Percentiles rank a stretch among this genome's conserved stretches.
Evolutionary conservation across 2,797 vertebrate genomes (phyloP).

Genomic region (Xenopus petersii): DNA sequence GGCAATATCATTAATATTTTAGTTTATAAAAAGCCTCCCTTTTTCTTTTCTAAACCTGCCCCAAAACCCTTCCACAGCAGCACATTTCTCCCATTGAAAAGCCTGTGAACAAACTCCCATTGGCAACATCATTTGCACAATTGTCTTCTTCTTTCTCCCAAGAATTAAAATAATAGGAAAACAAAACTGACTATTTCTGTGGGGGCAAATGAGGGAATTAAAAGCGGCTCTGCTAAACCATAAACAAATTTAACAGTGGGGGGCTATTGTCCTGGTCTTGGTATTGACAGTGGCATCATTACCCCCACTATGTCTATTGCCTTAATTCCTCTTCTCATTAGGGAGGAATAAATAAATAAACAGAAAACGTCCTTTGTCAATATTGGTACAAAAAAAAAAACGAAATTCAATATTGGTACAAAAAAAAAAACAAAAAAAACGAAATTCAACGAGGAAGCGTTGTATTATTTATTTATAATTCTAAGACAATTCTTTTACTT

Average conservation of each 20-base stretch:
- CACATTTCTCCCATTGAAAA: constrained; percentile 49
- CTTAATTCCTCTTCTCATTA: neutral
- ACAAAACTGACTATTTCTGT: constrained; percentile 56
- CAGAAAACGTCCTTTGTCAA: too few species aligned
- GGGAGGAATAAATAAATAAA: too few species aligned
- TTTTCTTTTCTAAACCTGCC: neutral
- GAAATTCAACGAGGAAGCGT: too few species aligned
- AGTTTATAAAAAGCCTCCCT: neutral
- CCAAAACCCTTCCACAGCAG: constrained; percentile 24
- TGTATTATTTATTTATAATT: too few species aligned
- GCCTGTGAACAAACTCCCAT: constrained; percentile 53
- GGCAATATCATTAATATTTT: too few species aligned
- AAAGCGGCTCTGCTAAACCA: constrained; percentile 54
- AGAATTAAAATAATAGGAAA: constrained; percentile 43
- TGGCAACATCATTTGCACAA: constrained; percentile 49
- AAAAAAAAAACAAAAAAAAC: too few species aligned
- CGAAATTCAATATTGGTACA: too few species aligned
- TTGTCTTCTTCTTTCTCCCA: constrained; percentile 43
- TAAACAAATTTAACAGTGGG: constrained; percentile 55
- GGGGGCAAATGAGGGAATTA: constrained; percentile 57
- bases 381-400: too few species aligned
- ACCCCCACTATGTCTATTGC: constrained; percentile 37
- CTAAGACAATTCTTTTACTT: too few species aligned
- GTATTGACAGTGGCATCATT: constrained; percentile 55
- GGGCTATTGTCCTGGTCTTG: constrained; percentile 54